Evolutionary conservation across 2,113 vertebrate genomes (phyloP).

Genomic region (Hymenochirus boettgeri): DNA sequence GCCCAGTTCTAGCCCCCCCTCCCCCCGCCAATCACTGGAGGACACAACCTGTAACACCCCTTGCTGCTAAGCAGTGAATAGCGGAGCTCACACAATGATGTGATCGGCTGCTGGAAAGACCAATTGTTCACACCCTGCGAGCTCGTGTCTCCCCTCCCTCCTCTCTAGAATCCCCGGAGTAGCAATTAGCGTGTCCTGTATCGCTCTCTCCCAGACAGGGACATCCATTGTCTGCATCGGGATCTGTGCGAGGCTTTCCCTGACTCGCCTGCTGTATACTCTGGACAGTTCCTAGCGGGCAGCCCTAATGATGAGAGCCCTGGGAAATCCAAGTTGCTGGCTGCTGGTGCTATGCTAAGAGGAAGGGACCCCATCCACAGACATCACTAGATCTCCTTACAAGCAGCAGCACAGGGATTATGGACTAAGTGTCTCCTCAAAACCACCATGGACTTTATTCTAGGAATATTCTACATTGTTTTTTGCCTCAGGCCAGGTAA

Average conservation of each 20-base stretch:
- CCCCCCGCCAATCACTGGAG: conserved; percentile 32
- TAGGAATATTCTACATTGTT: conserved; percentile 58
- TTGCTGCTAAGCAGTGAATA: conserved; percentile 12
- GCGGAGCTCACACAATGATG: conserved; percentile 8
- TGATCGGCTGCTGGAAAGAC: conserved; percentile 27
- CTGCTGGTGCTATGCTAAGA: conserved; percentile 34
- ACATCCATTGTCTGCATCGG: conserved; percentile 44
- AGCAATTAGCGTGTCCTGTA: conserved; percentile 17
- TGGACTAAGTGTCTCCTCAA: conserved; percentile 60
- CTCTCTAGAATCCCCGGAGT: conserved; percentile 30
- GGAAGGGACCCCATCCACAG: background rate
- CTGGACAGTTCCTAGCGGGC: conserved; percentile 16
- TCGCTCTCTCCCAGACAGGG: background rate
- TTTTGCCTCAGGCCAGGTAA: conserved; percentile 62
- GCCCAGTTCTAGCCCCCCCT: too few species aligned
- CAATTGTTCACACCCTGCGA: conserved; percentile 23
- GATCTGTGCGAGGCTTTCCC: conserved; percentile 43
- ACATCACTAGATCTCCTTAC: conserved; percentile 12
- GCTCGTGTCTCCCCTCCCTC: conserved; percentile 31
- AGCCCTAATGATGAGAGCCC: conserved; percentile 43
- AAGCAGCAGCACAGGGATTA: conserved; percentile 54
- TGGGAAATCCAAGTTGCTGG: conserved; percentile 48
- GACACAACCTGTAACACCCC: conserved; percentile 40
- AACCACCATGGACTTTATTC: conserved; percentile 62
- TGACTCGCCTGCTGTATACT: too few species aligned